Evolutionary conservation across 2,113 vertebrate species (phyloP), one percentile per base, ranked within the genome.

Genomic region (Pithys albifrons): DNA sequence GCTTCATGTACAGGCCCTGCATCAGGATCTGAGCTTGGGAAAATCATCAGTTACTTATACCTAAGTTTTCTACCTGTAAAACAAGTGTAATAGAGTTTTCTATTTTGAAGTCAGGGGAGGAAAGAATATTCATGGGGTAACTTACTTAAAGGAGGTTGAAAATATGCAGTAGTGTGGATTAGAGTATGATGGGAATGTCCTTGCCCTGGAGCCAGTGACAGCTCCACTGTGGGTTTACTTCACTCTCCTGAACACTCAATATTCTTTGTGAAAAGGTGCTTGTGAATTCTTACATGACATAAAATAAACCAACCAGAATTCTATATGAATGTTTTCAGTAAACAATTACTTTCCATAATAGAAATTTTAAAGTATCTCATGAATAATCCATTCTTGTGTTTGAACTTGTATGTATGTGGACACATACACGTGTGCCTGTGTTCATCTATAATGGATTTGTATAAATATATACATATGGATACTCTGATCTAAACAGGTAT

Each of bases 341-440:
- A 12, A 29, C 12, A 77, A 9, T 46, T 51, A 4, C 6, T 51
- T 77, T 33, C 10, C 69, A 11, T 55, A 70, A 29, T 25, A 52
- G 61, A 59, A 85, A 25, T 28, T 7, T 7, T 12, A 31, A 19
- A 24, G 9, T 20, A 14, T 37, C 12, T 54, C 39, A 58, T 33
- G 8, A 76, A 23, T 29, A 7, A 37, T 27, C 23, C 19, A 9
- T 54, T 35, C 20, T 84, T 80, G 20, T 73, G 24, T 19, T 73
- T 70, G 70, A 51, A 65, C 49, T 77, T 46, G 22, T 16, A 39
- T 2, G 13, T 55, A 1, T 66, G 41, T 0, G 3, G 12, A 51
- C 18, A 49, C 2, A 11, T 19, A 15, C 2, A 10, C 1, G 8
- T 1, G 0, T 65, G 8, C 24, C 13, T 61, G 1, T 48, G 9